Base-by-base conservation (phyloP, 2,797 vertebrate genomes). In the Merluccius polli region DNA sequence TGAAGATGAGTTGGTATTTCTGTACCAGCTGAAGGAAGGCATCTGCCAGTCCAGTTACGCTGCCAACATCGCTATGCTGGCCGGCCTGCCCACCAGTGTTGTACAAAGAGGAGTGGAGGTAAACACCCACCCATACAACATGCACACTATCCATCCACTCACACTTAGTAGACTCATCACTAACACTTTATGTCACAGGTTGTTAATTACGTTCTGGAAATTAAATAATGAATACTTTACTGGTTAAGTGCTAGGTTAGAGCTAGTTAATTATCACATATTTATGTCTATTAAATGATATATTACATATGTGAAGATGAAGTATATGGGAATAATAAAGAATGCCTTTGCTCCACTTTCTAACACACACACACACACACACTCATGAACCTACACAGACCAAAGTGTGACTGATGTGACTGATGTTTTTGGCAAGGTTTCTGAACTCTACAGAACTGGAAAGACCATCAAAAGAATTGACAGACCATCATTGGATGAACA, bases 1-100 rank as follows among this genome's bases (percentile, higher is more conserved):
- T 59, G 95, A 95, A 31, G 93, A 95, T 4, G 96, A 98, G 78
- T 84, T 99, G 86, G 93, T 98, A 83, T 98, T 98, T 90, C 95
- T 99, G 83, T 98, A 98, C 84, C 96, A 97, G 88, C 89, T 99
- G 84, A 97, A 95, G 78, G 93, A 96, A 80, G 98, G 97, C 0
- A 87, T 95, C 31, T 97, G 96, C 72, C 94, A 89, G 2, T 94
- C 95, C 79, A 98, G 96, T 87, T 95, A 97, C 2, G 97, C 98
- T 78, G 96, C 96, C 83, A 96, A 96, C 88, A 96, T 98, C 0
- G 97, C 97, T 38, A 91, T 93, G n/a, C 89, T 97, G 83, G 97
- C 96, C 29, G 96, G 96, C 74, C 90, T 99, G 87, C 96, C 96
- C 52, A 76, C 90, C 70, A 88, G 89, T 73, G 89, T 98, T 67